A percentile compares a stretch with the other conserved stretches of the same genome.
Evolutionary conservation across 2,113 vertebrate species (phyloP).

Genomic region (Actenoides hombroni): DNA sequence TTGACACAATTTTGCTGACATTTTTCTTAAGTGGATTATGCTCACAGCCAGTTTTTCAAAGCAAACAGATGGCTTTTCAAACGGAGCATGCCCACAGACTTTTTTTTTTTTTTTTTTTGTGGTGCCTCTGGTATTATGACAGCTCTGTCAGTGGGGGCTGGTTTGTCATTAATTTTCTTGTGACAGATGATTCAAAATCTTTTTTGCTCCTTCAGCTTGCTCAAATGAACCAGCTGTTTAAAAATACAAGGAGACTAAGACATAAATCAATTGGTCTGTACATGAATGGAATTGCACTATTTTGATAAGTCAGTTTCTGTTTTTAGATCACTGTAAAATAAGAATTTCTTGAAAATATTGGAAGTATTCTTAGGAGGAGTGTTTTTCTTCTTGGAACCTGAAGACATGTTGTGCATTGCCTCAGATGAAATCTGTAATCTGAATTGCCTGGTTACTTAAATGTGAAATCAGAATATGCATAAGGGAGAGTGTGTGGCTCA

Average conservation of each 20-base stretch:
- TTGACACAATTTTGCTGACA: conserved; percentile 68
- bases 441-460: conserved; percentile 1
- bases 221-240: conserved; percentile 51
- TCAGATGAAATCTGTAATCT: not conserved
- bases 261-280: not conserved
- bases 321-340: conserved; percentile 36
- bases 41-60: conserved; percentile 55
- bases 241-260: not conserved
- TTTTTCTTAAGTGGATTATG: conserved; percentile 66
- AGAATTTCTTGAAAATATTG: not conserved
- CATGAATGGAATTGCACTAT: conserved; percentile 31
- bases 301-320: conserved; percentile 20
- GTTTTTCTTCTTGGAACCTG: not conserved
- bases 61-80: conserved; percentile 73
- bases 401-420: not conserved
- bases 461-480: not conserved
- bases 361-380: not conserved
- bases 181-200: conserved; percentile 50
- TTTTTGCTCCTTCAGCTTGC: conserved; percentile 55
- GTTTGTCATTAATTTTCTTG: conserved; percentile 52
- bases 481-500: not conserved
- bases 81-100: conserved; percentile 31
- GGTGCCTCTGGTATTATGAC: conserved; percentile 40
- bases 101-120: not conserved
- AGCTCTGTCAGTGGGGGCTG: conserved; percentile 48